phyloP scores from a whole-genome alignment of 2,888 invertebrate species.

The Zaprionus lineosus region DNA sequence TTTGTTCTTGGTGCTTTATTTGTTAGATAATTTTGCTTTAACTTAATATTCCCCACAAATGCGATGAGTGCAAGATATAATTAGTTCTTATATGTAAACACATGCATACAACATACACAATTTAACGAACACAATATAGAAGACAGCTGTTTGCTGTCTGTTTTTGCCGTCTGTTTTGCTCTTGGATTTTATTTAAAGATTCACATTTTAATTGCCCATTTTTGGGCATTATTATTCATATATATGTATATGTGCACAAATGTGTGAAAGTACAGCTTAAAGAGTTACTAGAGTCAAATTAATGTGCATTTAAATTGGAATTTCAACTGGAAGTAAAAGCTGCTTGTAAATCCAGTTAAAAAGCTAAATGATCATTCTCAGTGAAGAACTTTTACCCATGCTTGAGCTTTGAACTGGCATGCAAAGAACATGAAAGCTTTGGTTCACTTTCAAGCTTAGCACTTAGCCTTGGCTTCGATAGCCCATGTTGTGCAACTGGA shows the following conservation, averaged over 20 bases:
- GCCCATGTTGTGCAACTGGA: constrained; percentile 35
- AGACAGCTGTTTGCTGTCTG: constrained; percentile 48
- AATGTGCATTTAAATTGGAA: too few species aligned
- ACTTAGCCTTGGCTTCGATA: not conserved
- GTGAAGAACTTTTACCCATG: too few species aligned
- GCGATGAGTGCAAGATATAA: not conserved
- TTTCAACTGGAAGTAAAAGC: too few species aligned
- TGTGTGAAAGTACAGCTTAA: too few species aligned
- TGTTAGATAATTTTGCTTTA: too few species aligned
- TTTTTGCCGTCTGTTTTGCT: constrained; percentile 22
- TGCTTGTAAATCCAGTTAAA: too few species aligned
- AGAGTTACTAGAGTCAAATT: too few species aligned
- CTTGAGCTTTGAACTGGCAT: too few species aligned
- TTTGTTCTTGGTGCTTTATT: too few species aligned
- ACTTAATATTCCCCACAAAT: not conserved
- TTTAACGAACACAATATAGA: constrained; percentile 13
- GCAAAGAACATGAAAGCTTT: too few species aligned
- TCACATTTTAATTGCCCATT: constrained; percentile 35
- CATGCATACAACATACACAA: not conserved
- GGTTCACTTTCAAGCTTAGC: not conserved
- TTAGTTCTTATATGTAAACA: not conserved
- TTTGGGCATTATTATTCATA: constrained; percentile 35
- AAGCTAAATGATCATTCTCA: too few species aligned
- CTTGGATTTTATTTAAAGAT: constrained; percentile 33
- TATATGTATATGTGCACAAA: not conserved